phyloP scores from a whole-genome alignment of 2,888 invertebrate genomes.

The Gryllus longicercus region DNA sequence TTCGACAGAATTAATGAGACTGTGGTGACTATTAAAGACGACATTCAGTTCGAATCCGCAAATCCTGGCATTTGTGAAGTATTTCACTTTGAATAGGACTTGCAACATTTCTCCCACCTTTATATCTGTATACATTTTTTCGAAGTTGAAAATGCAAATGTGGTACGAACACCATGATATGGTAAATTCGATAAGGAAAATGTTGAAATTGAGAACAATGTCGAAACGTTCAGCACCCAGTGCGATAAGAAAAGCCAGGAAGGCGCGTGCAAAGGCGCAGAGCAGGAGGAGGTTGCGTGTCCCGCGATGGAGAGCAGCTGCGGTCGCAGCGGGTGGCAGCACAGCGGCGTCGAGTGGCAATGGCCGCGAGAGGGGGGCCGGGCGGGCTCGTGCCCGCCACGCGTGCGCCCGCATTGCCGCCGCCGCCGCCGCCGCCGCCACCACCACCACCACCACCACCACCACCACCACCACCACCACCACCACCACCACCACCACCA shows the following conservation, averaged over 20 bases:
- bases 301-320: not conserved
- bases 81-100: too few relatives aligned
- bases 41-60: too few relatives aligned
- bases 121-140: too few relatives aligned
- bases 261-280: not conserved
- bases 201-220: too few relatives aligned
- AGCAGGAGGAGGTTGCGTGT: too few relatives aligned
- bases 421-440: not conserved
- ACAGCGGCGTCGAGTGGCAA: not conserved
- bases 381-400: not conserved
- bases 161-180: not conserved
- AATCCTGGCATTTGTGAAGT: too few relatives aligned
- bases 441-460: not conserved
- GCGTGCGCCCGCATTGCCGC: constrained; percentile 1
- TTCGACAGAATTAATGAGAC: too few relatives aligned
- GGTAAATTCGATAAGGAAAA: too few relatives aligned
- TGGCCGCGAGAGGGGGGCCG: not conserved
- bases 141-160: too few relatives aligned
- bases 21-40: too few relatives aligned
- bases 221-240: too few relatives aligned
- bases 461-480: not conserved
- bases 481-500: not conserved
- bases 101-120: not conserved
- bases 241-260: too few relatives aligned
- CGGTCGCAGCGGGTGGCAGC: not conserved